A percentile compares a stretch with the other conserved stretches of the same genome.
These are phyloP conservation scores for Triplophysa dalaica DNA, from an alignment of 2,113 vertebrate species.

Conservation along the genomic window DNA sequence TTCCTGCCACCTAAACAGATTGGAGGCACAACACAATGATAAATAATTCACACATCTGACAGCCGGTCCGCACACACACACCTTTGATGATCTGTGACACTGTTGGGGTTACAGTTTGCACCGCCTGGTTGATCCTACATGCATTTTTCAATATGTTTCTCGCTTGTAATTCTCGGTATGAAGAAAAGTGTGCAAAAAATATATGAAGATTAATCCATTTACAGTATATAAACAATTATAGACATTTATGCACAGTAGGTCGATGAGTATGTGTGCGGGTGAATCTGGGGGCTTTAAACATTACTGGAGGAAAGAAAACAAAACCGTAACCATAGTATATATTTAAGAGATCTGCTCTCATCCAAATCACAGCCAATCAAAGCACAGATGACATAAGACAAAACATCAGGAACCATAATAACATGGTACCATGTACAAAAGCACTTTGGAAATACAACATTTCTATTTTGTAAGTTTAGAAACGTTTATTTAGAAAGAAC, in stretches of 20 bases:
- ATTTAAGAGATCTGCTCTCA: too few species aligned
- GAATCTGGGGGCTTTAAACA: too few species aligned
- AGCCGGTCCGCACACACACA: conserved; percentile 41
- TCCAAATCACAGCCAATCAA: too few species aligned
- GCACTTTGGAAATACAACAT: too few species aligned
- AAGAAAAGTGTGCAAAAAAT: neutral
- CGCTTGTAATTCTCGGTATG: neutral
- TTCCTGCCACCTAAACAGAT: conserved; percentile 47
- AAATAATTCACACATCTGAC: conserved; percentile 55
- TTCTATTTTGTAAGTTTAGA: neutral
- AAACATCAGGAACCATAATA: neutral
- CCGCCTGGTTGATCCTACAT: conserved; percentile 77
- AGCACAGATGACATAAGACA: too few species aligned
- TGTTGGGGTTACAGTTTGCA: conserved; percentile 24
- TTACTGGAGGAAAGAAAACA: too few species aligned
- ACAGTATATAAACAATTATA: too few species aligned
- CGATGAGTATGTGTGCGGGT: too few species aligned
- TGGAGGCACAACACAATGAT: conserved; percentile 48
- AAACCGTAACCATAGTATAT: too few species aligned
- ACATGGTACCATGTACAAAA: neutral
- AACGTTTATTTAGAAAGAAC: neutral
- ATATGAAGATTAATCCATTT: too few species aligned
- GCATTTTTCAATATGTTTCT: conserved; percentile 53
- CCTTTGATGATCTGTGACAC: conserved; percentile 53
- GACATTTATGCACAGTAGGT: too few species aligned